These are phyloP conservation scores for Drosophila paulistorum DNA, from an alignment of 1,140 invertebrate genomes.

Conservation along the genomic window DNA sequence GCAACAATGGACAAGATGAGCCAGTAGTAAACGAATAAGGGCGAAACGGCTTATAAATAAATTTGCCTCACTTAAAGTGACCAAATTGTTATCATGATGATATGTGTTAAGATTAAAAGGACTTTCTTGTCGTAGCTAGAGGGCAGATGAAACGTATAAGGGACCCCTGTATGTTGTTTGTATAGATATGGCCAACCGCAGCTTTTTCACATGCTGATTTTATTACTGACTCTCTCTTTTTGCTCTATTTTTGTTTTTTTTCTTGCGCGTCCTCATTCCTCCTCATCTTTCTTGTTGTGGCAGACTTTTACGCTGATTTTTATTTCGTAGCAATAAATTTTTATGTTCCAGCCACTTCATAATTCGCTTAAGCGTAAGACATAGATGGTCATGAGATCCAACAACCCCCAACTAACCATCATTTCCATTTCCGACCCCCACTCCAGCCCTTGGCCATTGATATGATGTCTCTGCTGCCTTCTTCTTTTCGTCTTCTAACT, in stretches of 20 bases:
- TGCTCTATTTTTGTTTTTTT: background rate
- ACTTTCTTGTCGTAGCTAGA: slow-evolving; percentile 75
- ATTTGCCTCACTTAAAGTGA: slow-evolving; percentile 83
- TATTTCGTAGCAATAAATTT: slow-evolving; percentile 82
- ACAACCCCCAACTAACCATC: slow-evolving; percentile 21
- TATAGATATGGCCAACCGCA: slow-evolving; percentile 55
- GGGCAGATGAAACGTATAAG: slow-evolving; percentile 30
- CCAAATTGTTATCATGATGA: slow-evolving; percentile 83
- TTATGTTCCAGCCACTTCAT: slow-evolving; percentile 82
- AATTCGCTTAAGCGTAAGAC: slow-evolving; percentile 77
- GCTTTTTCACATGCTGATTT: slow-evolving; percentile 79
- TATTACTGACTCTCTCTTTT: slow-evolving; percentile 31
- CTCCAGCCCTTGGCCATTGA: slow-evolving; percentile 15
- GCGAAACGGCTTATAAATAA: slow-evolving; percentile 78
- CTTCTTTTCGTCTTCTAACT: slow-evolving; percentile 39
- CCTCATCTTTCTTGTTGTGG: slow-evolving; percentile 32
- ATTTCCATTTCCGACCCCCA: slow-evolving; percentile 11
- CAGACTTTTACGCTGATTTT: slow-evolving; percentile 79
- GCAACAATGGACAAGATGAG: slow-evolving; percentile 40
- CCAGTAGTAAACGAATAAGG: background rate
- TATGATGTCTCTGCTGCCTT: slow-evolving; percentile 22
- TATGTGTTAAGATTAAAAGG: slow-evolving; percentile 83
- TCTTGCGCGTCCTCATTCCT: too few relatives aligned
- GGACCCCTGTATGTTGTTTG: slow-evolving; percentile 25
- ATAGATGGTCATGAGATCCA: slow-evolving; percentile 31